These are phyloP conservation scores for Grallaria varia DNA, from an alignment of 2,113 vertebrate species.

Conservation along the genomic window DNA sequence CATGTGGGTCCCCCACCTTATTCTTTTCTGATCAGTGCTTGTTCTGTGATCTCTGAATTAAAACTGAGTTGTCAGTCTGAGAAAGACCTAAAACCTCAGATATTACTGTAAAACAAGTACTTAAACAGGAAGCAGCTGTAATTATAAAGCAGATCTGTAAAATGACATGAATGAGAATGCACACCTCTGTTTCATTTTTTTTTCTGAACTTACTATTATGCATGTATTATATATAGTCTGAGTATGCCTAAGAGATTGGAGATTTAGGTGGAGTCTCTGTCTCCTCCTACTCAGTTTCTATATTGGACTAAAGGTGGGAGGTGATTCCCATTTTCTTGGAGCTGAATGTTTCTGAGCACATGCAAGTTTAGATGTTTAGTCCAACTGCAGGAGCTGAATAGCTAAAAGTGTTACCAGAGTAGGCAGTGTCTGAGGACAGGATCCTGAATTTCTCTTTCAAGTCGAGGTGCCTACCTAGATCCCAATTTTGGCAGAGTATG, in stretches of 20 bases:
- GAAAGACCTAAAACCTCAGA: not conserved
- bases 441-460: slow-evolving; percentile 20
- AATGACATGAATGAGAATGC: not conserved
- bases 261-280: not conserved
- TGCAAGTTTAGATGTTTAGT: not conserved
- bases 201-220: not conserved
- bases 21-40: not conserved
- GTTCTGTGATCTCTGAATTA: not conserved
- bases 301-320: slow-evolving; percentile 25
- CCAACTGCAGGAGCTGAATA: not conserved
- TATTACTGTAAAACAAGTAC: not conserved
- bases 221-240: not conserved
- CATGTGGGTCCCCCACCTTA: not conserved
- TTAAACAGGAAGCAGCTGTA: not conserved
- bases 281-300: slow-evolving; percentile 41
- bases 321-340: not conserved
- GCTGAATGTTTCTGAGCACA: not conserved
- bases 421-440: slow-evolving; percentile 12
- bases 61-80: not conserved
- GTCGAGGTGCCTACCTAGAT: not conserved
- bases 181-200: not conserved
- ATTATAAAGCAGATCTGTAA: not conserved
- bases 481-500: not conserved
- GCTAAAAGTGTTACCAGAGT: slow-evolving; percentile 19
- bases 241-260: not conserved